Evolutionary conservation across 1,140 invertebrate genomes (phyloP), one percentile per base, ranked within the genome.

Genomic region (Leptinotarsa defecta): DNA sequence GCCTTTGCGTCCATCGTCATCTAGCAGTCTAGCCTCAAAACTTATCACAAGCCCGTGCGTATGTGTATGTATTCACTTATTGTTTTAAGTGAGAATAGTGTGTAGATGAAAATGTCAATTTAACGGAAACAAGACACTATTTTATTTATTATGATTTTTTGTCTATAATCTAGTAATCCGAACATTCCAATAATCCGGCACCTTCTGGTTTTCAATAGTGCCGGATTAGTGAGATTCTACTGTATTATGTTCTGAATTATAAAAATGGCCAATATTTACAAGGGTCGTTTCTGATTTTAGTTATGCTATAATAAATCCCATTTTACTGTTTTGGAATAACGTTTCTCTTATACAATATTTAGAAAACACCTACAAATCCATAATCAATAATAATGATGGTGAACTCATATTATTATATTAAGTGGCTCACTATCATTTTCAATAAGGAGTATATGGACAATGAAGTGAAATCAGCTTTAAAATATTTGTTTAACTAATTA

Each of bases 221-320:
- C 6, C 27, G 6, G 1, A 27, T 27, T 27, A 27, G 27, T 27
- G 27, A 27, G 0, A 27, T 27, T 5, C 5, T 27, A 27, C 5
- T 27, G 27, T 15, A 57, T 13, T 72, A 11, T 27, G 17, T n/a
- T 57, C 15, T 57, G 13, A n/a, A 17, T 19, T n/a, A 70, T 43
- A 70, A 70, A 52, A 22, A 11, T 17, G 52, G 13, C 2, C 52
- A 15, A 4, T 57, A 17, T 4, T 57, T 57, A 57, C 52, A 57
- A 57, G 52, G 52, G 71, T 63, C 17, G 71, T 72, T 20, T 52
- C 71, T 1, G 71, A 73, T 73, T 73, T 34, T 19, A 73, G 71
- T 64, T 48, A 19, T 20, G 62, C 62, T 43, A 62, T 73, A 48
- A 73, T 73, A 17, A 73, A 73, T 43, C 62, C 71, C 13, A 27